Base-by-base conservation (phyloP, 2,113 vertebrate species). In the Hucho hucho region DNA sequence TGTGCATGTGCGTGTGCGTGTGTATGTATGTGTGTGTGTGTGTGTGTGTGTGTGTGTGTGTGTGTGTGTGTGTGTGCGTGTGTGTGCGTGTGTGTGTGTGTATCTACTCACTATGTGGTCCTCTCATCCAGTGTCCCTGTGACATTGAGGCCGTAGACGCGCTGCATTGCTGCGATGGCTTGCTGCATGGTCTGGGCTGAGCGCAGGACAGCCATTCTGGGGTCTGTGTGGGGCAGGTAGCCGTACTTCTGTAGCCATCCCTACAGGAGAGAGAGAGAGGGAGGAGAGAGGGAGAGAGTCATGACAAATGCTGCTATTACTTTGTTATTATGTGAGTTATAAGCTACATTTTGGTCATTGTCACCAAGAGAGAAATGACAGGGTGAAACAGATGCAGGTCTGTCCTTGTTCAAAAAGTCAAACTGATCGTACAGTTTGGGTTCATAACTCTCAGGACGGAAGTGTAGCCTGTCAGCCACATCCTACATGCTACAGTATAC, bases 131-230 rank as follows among this genome's bases (percentile, higher is more conserved):
- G 93, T 65, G 93, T 92, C 89, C 96, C 96, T 49, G 96, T 97
- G 90, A 97, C 91, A 73, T 95, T 95, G 87, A 97, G 95, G 37
- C 95, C 95, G 9, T 97, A 97, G 86, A 95, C 91, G 59, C 92
- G 95, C 90, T 97, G 96, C 96, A 97, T 97, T 79, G 95, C 92
- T 81, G 95, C 93, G 32, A 97, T 95, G 84, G 96, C 96, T 65
- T 93, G 94, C 86, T 95, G 94, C 91, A 97, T 91, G 90, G 90
- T 93, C 86, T 93, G 94, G 79, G 93, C 94, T 29, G 95, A 96
- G 86, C 94, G 95, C 89, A 95, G 87, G 67, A 93, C 92, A 6
- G 96, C 94, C 83, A 95, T 94, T 80, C 94, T 90, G 14, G 94
- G 91, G 74, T 95, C 94, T 77, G 93, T 94, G 69, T 80, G 92